Conservation (phyloP, 2,797 vertebrate genomes). For the Tinamus major region DNA sequence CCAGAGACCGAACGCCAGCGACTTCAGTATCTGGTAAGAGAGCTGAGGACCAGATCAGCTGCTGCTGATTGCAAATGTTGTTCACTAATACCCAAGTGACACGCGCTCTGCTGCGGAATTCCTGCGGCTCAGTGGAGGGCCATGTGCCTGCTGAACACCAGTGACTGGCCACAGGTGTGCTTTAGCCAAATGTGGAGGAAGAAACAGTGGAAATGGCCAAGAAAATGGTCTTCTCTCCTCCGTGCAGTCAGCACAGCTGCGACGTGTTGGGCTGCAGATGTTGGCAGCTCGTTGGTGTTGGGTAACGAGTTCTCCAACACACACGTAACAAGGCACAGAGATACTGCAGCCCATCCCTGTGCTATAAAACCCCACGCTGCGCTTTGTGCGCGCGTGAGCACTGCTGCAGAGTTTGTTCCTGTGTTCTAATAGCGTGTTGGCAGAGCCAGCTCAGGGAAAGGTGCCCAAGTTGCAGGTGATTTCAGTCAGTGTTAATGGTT, state of each 20-base stretch:
- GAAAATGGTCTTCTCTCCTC: not conserved
- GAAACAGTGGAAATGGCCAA: not conserved
- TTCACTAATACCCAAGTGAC: not conserved
- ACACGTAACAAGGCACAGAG: not conserved
- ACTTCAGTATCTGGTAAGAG: conserved; percentile 95
- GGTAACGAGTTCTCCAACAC: not conserved
- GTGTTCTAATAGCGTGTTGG: not conserved
- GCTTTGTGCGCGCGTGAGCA: not conserved
- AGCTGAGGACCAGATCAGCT: not conserved
- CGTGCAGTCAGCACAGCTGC: not conserved
- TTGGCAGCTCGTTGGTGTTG: not conserved
- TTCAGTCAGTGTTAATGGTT: not conserved
- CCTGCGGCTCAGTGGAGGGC: not conserved
- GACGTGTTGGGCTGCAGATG: not conserved
- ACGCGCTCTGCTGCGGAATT: not conserved
- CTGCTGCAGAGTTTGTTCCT: not conserved
- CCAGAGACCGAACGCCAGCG: conserved; percentile 96
- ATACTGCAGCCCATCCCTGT: not conserved
- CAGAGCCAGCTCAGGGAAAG: not conserved
- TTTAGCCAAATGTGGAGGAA: not conserved
- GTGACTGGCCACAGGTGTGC: not conserved
- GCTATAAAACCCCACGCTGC: not conserved
- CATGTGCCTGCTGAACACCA: not conserved
- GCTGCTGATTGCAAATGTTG: not conserved
- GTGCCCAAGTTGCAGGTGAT: not conserved